Base-by-base conservation (phyloP, 1,140 invertebrate species). In the Stratiolaelaps scimitus region DNA sequence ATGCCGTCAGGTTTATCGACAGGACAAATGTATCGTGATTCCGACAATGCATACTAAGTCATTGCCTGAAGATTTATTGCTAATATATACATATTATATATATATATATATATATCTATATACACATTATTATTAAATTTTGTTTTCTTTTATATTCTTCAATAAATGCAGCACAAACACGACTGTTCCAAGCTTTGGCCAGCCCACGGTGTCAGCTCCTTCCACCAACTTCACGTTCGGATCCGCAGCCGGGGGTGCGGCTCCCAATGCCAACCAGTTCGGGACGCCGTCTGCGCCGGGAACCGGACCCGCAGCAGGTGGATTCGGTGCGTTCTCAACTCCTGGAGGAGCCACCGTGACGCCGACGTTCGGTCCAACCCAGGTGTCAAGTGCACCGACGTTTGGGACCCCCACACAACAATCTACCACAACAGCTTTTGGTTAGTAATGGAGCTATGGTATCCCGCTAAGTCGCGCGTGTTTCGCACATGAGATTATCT, bases 211-310 rank as follows among this genome's bases (percentile, higher is more conserved):
- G 13, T 20, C 53, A 5, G 15, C 53, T 5, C 26, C 53, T 2
- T 15, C 13, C 34, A 60, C 53, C 6, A 26, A 26, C 6, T 60
- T 60, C 53, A 15, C 53, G 26, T 60, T 60, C 10, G 53, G 53
- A 10, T 60, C 53, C 15, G 23, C 53, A 26, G 10, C 53, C 53
- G 53, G 1, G 1, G 20, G 26, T 5, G 26, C 53, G 2, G 53
- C 53, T 60, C 53, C 53, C 4, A 60, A 60, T 23, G 53, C 53
- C 23, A 60, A 60, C 26, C 53, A 15, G n/a, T 60, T 60, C 53
- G 53, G 53, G 2, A 34, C 53, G 2, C 13, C 53, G 13, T 34
- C 26, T 17, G 23, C 15, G 4, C 1, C 53, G 53, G 53, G 26
- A 4, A 10, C 34, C 10, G 34, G 4, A 6, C 5, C 34, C 34